These are phyloP conservation scores for Plestiodon gilberti DNA, from an alignment of 2,113 vertebrate genomes.

Conservation along the genomic window DNA sequence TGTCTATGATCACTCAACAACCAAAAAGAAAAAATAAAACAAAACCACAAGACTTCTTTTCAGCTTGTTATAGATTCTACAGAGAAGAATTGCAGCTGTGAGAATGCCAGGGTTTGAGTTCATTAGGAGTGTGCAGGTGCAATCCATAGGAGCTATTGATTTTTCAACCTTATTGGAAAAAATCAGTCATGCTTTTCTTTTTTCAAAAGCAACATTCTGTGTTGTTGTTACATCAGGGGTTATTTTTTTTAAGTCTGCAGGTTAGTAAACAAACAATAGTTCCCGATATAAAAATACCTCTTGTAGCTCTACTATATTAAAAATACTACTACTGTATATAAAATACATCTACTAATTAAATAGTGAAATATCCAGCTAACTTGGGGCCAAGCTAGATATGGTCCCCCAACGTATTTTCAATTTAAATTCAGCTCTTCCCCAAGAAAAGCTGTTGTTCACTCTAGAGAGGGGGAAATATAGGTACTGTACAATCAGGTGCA, in stretches of 20 bases:
- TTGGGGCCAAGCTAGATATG: not conserved
- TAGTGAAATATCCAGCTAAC: not conserved
- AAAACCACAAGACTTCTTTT: constrained; percentile 7
- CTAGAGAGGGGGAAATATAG: not conserved
- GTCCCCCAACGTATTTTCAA: too few relatives aligned
- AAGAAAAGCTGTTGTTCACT: not conserved
- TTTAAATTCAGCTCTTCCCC: not conserved
- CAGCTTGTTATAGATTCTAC: not conserved
- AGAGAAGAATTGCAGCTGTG: constrained; percentile 13
- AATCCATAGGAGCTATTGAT: constrained; percentile 51
- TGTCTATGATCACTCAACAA: not conserved
- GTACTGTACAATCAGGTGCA: not conserved
- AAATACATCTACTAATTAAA: constrained; percentile 27
- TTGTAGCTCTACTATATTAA: not conserved
- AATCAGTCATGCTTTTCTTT: constrained; percentile 56
- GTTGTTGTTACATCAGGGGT: not conserved
- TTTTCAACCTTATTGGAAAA: constrained; percentile 57
- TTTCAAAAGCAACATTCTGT: constrained; percentile 10
- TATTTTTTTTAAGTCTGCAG: constrained; percentile 26
- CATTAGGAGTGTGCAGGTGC: constrained; percentile 14
- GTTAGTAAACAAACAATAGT: constrained; percentile 52
- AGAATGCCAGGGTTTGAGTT: constrained; percentile 38
- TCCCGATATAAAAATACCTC: constrained; percentile 39
- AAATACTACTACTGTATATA: not conserved
- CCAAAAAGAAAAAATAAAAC: not conserved